phyloP scores from a whole-genome alignment of 2,888 invertebrate species.

The Cheilosia grossa region DNA sequence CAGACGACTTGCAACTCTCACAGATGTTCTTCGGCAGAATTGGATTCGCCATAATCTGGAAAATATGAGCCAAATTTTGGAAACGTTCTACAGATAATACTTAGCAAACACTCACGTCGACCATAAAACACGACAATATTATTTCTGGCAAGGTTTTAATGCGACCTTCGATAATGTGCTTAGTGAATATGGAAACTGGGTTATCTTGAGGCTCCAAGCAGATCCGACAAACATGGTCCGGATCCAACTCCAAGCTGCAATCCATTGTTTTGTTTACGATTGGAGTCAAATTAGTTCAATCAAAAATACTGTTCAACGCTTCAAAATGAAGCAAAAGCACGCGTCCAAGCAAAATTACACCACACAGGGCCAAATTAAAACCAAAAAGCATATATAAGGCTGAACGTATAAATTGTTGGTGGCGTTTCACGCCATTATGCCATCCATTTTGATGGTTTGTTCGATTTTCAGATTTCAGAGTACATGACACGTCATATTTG shows the following conservation, averaged over 20 bases:
- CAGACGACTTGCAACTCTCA: conserved; percentile 49
- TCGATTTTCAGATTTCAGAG: background rate
- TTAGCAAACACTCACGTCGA: conserved; percentile 45
- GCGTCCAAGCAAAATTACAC: conserved; percentile 64
- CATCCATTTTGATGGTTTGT: background rate
- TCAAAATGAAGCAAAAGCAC: conserved; percentile 42
- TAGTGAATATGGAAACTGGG: conserved; percentile 60
- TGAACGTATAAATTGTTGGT: conserved; percentile 58
- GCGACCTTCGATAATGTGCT: conserved; percentile 62
- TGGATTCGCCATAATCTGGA: conserved; percentile 52
- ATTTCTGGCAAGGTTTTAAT: conserved; percentile 67
- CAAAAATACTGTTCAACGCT: conserved; percentile 66
- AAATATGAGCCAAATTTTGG: background rate
- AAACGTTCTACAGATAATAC: background rate
- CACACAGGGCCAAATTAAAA: conserved; percentile 40
- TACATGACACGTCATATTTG: background rate
- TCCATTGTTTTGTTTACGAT: conserved; percentile 69
- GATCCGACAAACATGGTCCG: conserved; percentile 59
- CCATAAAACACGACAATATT: conserved; percentile 57
- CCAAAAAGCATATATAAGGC: conserved; percentile 33
- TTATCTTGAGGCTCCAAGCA: conserved; percentile 58
- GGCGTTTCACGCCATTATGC: conserved; percentile 62
- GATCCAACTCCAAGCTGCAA: conserved; percentile 70
- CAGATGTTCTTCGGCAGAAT: conserved; percentile 62
- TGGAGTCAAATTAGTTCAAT: conserved; percentile 41